These are phyloP conservation scores for Nomia melanderi DNA, from an alignment of 1,140 invertebrate genomes.

Conservation along the genomic window DNA sequence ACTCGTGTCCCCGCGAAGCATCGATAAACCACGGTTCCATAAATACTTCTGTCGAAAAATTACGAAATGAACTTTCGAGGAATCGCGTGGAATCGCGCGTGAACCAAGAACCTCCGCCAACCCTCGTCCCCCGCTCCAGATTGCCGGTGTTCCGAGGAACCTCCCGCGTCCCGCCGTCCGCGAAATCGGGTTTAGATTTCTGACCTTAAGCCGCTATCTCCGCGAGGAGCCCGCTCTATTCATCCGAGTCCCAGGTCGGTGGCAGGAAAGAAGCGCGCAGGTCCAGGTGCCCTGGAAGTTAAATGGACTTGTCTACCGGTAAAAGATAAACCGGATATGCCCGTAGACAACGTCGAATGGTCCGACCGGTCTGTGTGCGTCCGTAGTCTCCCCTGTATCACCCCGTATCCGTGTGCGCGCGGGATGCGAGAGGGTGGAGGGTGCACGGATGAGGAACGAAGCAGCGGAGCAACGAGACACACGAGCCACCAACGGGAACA, in stretches of 20 bases:
- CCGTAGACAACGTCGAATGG: conserved; percentile 56
- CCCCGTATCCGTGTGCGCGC: conserved; percentile 14
- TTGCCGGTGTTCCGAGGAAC: no score
- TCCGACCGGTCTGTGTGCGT: conserved; percentile 31
- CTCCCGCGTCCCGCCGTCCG: not conserved
- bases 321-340: conserved; percentile 62
- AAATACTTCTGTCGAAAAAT: no score
- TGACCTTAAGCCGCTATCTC: conserved; percentile 2
- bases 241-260: not conserved
- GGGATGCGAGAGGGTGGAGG: not conserved
- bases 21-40: no score
- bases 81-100: no score
- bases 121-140: no score
- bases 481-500: not conserved
- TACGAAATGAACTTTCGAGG: no score
- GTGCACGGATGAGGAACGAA: not conserved
- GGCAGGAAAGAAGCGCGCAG: conserved; percentile 1
- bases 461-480: not conserved
- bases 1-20: no score
- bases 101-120: no score
- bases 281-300: conserved; percentile 43
- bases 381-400: conserved; percentile 32
- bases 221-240: not conserved
- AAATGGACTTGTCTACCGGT: conserved; percentile 50
- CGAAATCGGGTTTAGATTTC: conserved; percentile 5